Percentiles rank a stretch among this genome's conserved stretches.
Conservation (phyloP, 2,113 vertebrate genomes). For the Craseonycteris thonglongyai region DNA sequence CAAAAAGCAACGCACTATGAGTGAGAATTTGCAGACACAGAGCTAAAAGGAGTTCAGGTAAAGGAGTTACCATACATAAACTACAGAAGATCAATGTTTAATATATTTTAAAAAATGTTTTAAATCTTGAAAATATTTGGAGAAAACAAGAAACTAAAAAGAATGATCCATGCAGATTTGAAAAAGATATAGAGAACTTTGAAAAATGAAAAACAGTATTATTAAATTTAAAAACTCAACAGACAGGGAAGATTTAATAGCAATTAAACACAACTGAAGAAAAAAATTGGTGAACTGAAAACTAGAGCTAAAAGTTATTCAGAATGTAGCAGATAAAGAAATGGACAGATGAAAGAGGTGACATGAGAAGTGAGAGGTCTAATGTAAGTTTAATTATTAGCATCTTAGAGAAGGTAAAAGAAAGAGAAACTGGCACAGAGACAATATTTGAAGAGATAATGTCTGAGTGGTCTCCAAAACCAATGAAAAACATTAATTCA, state of each 20-base stretch:
- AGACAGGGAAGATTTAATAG: constrained; percentile 11
- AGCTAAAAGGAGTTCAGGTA: neutral
- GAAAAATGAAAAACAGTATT: neutral
- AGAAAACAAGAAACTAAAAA: neutral
- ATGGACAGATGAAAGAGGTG: neutral
- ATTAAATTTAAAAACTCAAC: neutral
- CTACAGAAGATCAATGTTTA: neutral
- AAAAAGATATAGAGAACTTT: neutral
- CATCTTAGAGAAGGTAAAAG: neutral
- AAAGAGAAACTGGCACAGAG: neutral
- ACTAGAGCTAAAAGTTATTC: neutral
- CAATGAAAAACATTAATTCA: constrained; percentile 23
- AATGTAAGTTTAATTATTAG: neutral
- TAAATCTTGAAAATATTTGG: neutral
- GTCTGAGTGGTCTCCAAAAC: neutral
- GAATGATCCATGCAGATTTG: neutral
- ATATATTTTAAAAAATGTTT: neutral
- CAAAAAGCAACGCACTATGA: neutral
- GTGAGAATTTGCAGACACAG: neutral
- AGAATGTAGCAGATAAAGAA: neutral
- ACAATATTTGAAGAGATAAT: neutral
- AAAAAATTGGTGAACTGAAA: neutral
- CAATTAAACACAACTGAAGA: neutral
- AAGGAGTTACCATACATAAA: neutral
- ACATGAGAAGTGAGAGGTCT: neutral